Base-by-base conservation (phyloP, 53 echinoderm and acorn worm species). In the Paelopatides confundens region DNA sequence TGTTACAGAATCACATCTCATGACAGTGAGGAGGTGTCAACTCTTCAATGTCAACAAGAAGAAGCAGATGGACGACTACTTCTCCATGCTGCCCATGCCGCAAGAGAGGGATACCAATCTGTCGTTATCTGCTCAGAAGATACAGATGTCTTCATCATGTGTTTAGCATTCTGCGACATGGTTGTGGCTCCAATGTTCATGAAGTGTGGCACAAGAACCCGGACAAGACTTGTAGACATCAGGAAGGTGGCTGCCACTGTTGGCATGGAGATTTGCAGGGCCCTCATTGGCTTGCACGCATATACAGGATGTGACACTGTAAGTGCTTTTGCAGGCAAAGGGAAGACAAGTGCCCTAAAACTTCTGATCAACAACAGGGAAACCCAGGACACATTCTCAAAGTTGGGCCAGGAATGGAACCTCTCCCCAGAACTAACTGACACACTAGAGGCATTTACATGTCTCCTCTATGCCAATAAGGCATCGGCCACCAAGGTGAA, bases 321-420 rank as follows among this genome's bases (percentile, higher is more conserved):
- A n/a, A 90, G 90, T 90, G 90, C 90, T 40, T 76, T 90, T 71
- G 85, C 85, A 39, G 85, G 90, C 34, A 62, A 62, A 11, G 85
- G 85, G 58, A 90, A 90, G 43, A 30, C 85, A 23, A 70, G 32
- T 35, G 90, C 85, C 50, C 47, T 90, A 76, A 90, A 90, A 63
- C 62, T 85, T 11, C 24, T 90, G 46, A 35, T 78, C 51, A 64
- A 13, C 8, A 39, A 78, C 18, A 18, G 6, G 17, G 43, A 3
- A 17, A 47, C 46, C 70, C 69, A 86, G 39, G 69, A 86, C 49
- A 49, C 86, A 4, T 86, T 86, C 86, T 6, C 29, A 18, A 24
- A 39, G 23, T 71, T 86, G 37, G 86, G 86, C n/a, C 23, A 49
- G n/a, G 2, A 15, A 26, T 86, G 86, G 86, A 48, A 86, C n/a